These are phyloP conservation scores for Rana temporaria DNA, from an alignment of 2,113 vertebrate genomes.

Conservation along the genomic window DNA sequence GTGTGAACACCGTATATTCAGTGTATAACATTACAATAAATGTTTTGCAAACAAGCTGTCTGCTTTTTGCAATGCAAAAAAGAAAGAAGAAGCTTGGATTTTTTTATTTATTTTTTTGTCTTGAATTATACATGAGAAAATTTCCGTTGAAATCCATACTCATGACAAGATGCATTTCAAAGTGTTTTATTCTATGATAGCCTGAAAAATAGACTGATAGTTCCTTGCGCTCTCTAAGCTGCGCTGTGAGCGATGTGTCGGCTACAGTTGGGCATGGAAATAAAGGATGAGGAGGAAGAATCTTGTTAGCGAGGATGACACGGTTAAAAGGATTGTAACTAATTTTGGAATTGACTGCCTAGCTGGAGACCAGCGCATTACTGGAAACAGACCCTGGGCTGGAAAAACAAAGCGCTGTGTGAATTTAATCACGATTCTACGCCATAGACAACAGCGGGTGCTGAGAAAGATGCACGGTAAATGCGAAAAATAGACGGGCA, in stretches of 20 bases:
- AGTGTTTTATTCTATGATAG: slow-evolving; percentile 42
- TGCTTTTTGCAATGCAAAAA: background rate
- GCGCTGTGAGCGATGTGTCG: slow-evolving; percentile 45
- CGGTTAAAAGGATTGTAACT: slow-evolving; percentile 50
- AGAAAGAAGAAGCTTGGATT: background rate
- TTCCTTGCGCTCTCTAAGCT: slow-evolving; percentile 18
- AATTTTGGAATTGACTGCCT: slow-evolving; percentile 39
- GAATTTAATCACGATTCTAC: slow-evolving; percentile 53
- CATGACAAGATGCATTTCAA: slow-evolving; percentile 31
- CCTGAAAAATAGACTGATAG: background rate
- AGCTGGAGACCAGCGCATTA: slow-evolving; percentile 23
- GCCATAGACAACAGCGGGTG: slow-evolving; percentile 46
- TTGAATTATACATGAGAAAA: slow-evolving; percentile 21
- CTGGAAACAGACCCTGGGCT: slow-evolving; percentile 34
- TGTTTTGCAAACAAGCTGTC: background rate
- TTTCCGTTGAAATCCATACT: slow-evolving; percentile 32
- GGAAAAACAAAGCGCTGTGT: slow-evolving; percentile 34
- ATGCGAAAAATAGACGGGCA: slow-evolving; percentile 18
- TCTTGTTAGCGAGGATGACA: slow-evolving; percentile 52
- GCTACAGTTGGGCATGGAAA: slow-evolving; percentile 36
- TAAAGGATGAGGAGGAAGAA: slow-evolving; percentile 51
- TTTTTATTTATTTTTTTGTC: background rate
- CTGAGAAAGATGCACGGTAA: slow-evolving; percentile 2
- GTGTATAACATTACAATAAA: background rate
- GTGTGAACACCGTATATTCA: background rate